These are phyloP conservation scores for Cephus pygmeus DNA, from an alignment of 2,888 invertebrate genomes.

Conservation along the genomic window DNA sequence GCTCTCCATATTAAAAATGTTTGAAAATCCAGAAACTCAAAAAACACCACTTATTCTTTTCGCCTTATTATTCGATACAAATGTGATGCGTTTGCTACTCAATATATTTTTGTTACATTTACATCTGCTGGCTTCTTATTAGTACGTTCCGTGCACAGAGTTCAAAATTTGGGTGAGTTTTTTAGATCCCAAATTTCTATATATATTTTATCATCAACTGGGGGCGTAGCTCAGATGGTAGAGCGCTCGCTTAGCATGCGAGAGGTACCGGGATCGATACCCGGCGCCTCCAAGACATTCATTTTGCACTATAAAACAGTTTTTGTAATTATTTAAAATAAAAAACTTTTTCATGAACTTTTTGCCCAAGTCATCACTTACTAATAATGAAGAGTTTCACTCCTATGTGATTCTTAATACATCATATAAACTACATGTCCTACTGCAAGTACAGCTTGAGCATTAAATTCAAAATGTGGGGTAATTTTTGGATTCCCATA, in stretches of 20 bases:
- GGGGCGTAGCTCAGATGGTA: constrained; percentile 49
- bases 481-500: background rate
- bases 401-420: too few species aligned
- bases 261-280: constrained; percentile 51
- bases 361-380: too few species aligned
- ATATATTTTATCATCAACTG: constrained; percentile 5
- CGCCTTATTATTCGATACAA: background rate
- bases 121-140: background rate
- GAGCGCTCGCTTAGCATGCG: constrained; percentile 48
- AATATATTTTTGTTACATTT: background rate
- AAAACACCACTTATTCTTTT: too few species aligned
- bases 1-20: too few species aligned
- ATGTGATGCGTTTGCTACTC: background rate
- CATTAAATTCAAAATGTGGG: too few species aligned
- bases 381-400: too few species aligned
- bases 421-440: too few species aligned
- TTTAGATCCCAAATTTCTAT: background rate
- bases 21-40: too few species aligned
- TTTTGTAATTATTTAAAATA: too few species aligned
- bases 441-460: too few species aligned
- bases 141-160: background rate
- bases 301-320: too few species aligned
- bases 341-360: too few species aligned
- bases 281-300: constrained; percentile 39
- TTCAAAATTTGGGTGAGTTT: background rate